phyloP scores from a whole-genome alignment of 2,888 invertebrate genomes.

The Diplazon laetatorius region DNA sequence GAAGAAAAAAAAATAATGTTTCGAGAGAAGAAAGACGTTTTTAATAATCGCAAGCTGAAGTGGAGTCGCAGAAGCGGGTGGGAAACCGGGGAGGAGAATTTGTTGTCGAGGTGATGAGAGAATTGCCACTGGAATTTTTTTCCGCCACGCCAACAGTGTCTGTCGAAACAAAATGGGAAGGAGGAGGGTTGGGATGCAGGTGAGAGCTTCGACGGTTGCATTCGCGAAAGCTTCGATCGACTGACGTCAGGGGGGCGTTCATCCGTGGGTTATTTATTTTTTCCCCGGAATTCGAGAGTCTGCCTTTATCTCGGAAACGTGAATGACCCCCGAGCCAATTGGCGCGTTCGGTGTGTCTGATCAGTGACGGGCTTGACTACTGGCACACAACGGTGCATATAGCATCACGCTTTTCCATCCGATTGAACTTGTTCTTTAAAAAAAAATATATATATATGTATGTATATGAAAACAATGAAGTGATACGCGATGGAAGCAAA shows the following conservation, averaged over 20 bases:
- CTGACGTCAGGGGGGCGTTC: conserved; percentile 11
- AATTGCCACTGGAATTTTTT: conserved; percentile 70
- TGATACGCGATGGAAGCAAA: too few relatives aligned
- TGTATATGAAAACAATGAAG: too few relatives aligned
- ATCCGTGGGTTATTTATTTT: conserved; percentile 41
- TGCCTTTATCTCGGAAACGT: neutral
- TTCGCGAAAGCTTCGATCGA: conserved; percentile 42
- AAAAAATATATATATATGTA: neutral
- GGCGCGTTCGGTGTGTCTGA: conserved; percentile 28
- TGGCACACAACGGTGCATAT: conserved; percentile 31
- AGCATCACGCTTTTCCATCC: neutral
- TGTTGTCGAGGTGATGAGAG: conserved; percentile 61
- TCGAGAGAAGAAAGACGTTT: conserved; percentile 65
- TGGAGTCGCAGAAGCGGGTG: conserved; percentile 56
- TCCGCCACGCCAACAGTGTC: conserved; percentile 66
- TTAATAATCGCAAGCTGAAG: conserved; percentile 73
- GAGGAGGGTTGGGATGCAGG: too few relatives aligned
- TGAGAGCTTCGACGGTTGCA: conserved; percentile 33
- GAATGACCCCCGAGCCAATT: neutral
- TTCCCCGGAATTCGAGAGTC: neutral
- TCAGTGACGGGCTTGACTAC: conserved; percentile 32
- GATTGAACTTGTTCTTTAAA: neutral
- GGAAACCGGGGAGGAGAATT: conserved; percentile 16
- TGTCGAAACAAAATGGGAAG: conserved; percentile 68
- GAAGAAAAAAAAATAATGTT: conserved; percentile 18